phyloP scores from a whole-genome alignment of 2,888 invertebrate genomes.

The Sceliomorpha sp. region DNA sequence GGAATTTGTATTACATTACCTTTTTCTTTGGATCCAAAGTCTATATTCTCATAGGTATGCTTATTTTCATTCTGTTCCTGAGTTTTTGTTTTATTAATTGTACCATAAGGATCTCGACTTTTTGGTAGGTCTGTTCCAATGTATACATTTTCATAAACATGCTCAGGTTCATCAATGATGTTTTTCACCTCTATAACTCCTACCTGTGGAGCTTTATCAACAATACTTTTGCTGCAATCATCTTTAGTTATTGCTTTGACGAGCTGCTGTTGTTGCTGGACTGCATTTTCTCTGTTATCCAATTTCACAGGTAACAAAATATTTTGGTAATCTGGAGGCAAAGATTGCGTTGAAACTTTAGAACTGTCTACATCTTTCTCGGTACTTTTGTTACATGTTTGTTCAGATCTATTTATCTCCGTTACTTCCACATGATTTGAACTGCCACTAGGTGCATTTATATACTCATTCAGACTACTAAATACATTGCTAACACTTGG shows the following conservation, averaged over 20 bases:
- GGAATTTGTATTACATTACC: constrained; percentile 15
- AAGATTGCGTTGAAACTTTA: constrained; percentile 20
- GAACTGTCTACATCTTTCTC: constrained; percentile 21
- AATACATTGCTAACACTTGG: constrained; percentile 84
- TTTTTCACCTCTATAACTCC: constrained; percentile 33
- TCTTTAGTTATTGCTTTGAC: constrained; percentile 39
- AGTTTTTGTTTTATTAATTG: constrained; percentile 32
- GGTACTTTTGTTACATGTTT: constrained; percentile 16
- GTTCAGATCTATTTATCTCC: constrained; percentile 31
- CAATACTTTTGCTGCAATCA: too few species aligned
- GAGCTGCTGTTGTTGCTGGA: constrained; percentile 20
- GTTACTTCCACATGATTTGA: constrained; percentile 57
- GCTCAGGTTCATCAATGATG: constrained; percentile 59
- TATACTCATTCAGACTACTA: constrained; percentile 84
- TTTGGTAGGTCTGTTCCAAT: constrained; percentile 64
- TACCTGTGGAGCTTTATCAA: too few species aligned
- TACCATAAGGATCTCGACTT: constrained; percentile 48
- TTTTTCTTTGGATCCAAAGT: constrained; percentile 57
- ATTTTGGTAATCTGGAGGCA: constrained; percentile 67
- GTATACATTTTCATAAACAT: constrained; percentile 69
- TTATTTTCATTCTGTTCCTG: constrained; percentile 44
- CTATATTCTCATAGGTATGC: constrained; percentile 67
- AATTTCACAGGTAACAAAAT: constrained; percentile 67
- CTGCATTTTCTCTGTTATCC: constrained; percentile 50
- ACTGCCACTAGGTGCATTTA: constrained; percentile 79